These are phyloP conservation scores for Lagodon rhomboides DNA, from an alignment of 2,797 vertebrate genomes.

Conservation along the genomic window DNA sequence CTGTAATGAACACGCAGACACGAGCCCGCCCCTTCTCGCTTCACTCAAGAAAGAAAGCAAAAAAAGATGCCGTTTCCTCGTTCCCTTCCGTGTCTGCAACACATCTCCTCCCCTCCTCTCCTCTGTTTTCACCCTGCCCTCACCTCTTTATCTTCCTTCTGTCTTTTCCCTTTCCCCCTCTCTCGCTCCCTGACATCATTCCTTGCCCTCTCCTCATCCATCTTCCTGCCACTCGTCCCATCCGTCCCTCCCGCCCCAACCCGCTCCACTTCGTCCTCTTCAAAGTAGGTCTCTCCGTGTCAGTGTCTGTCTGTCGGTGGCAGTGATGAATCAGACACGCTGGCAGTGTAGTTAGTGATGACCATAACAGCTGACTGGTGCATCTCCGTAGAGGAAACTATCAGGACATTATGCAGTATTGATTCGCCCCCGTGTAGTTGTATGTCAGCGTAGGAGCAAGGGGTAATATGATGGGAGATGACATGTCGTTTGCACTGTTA, in stretches of 20 bases:
- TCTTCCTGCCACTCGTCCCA: constrained; percentile 52
- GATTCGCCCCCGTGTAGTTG: constrained; percentile 61
- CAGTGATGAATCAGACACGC: constrained; percentile 74
- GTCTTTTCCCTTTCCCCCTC: neutral
- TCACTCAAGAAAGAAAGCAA: neutral
- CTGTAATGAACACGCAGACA: neutral
- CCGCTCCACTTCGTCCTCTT: constrained; percentile 46
- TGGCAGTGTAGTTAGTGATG: constrained; percentile 67
- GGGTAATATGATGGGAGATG: constrained; percentile 34
- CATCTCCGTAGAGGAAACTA: constrained; percentile 66
- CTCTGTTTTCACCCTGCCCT: neutral
- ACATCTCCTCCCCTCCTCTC: neutral
- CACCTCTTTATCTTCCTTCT: constrained; percentile 2
- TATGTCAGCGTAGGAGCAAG: constrained; percentile 45
- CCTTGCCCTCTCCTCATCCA: constrained; percentile 45
- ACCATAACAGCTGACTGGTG: constrained; percentile 71
- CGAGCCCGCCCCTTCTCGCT: neutral
- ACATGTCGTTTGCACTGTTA: constrained; percentile 25
- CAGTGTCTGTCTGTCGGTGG: constrained; percentile 59
- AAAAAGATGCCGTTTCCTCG: neutral
- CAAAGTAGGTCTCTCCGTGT: constrained; percentile 67
- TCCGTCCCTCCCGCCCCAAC: constrained; percentile 30
- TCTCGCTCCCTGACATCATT: constrained; percentile 27
- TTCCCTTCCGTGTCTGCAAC: neutral
- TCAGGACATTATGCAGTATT: constrained; percentile 70